Percentiles rank a stretch among this genome's conserved stretches.
Conservation (phyloP, 2,888 invertebrate genomes). For the Leptinotarsa tumamoca region DNA sequence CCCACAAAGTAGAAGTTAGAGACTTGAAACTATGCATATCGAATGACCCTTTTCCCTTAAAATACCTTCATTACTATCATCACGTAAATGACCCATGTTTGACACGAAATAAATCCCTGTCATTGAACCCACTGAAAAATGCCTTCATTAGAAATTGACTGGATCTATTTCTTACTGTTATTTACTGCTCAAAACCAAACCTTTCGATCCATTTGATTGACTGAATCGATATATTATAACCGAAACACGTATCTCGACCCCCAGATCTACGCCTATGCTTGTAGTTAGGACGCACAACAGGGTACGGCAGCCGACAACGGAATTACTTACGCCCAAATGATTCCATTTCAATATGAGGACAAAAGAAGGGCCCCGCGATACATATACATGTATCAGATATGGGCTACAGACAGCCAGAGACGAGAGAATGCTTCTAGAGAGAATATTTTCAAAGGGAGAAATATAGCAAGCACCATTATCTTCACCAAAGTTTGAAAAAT, state of each 20-base stretch:
- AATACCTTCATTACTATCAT: too few relatives aligned
- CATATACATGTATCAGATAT: slow-evolving; percentile 64
- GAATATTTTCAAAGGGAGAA: slow-evolving; percentile 26
- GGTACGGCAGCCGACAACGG: slow-evolving; percentile 68
- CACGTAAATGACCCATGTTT: too few relatives aligned
- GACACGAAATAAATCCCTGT: too few relatives aligned
- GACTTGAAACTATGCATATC: too few relatives aligned
- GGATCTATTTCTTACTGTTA: too few relatives aligned
- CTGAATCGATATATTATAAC: too few relatives aligned
- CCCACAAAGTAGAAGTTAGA: too few relatives aligned
- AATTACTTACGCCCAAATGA: slow-evolving; percentile 80
- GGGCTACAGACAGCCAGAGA: slow-evolving; percentile 33
- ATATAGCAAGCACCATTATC: slow-evolving; percentile 31
- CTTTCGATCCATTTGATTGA: too few relatives aligned
- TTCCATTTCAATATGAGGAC: slow-evolving; percentile 77
- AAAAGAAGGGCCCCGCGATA: slow-evolving; percentile 68
- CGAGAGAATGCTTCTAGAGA: slow-evolving; percentile 32
- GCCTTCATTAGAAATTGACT: too few relatives aligned
- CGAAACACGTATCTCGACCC: background rate
- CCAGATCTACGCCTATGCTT: slow-evolving; percentile 6
- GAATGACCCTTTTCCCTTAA: too few relatives aligned
- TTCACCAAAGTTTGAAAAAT: background rate
- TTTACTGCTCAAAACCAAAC: too few relatives aligned
- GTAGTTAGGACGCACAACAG: slow-evolving; percentile 30
- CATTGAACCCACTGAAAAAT: too few relatives aligned